These are phyloP conservation scores for Himalopsyche kuldschensis DNA, from an alignment of 2,888 invertebrate species.

Conservation along the genomic window DNA sequence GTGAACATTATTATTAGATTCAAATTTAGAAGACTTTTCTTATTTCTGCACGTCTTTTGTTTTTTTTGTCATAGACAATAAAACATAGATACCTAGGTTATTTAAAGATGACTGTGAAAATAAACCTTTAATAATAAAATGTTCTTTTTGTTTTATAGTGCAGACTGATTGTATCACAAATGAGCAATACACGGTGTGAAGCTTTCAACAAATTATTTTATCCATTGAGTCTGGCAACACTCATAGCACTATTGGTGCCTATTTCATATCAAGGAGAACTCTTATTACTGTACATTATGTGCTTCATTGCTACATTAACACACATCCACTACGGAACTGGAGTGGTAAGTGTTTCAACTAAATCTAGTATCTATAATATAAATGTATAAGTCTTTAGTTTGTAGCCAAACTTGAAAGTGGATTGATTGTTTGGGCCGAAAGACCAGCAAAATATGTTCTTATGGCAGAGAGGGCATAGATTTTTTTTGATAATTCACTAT, in stretches of 20 bases:
- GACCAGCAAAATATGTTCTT: too few species aligned
- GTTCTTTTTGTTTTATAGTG: constrained; percentile 66
- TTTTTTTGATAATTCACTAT: too few species aligned
- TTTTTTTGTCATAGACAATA: too few species aligned
- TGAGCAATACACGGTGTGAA: constrained; percentile 92
- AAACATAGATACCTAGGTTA: too few species aligned
- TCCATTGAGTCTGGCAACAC: constrained; percentile 60
- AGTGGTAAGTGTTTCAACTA: constrained; percentile 70
- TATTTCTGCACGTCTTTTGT: too few species aligned
- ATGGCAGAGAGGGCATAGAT: too few species aligned
- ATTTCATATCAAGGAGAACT: constrained; percentile 63
- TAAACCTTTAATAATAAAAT: constrained; percentile 1
- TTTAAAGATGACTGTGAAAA: neutral
- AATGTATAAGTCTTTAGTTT: too few species aligned
- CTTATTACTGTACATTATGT: constrained; percentile 70
- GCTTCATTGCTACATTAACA: constrained; percentile 69
- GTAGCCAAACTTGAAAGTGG: too few species aligned
- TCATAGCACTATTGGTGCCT: constrained; percentile 49
- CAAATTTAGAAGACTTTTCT: too few species aligned
- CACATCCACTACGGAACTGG: constrained; percentile 91
- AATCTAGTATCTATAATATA: too few species aligned
- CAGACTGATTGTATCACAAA: constrained; percentile 95
- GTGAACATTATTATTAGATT: too few species aligned
- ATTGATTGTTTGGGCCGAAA: too few species aligned
- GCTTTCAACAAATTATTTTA: constrained; percentile 72